Evolutionary conservation across 2,113 vertebrate species (phyloP), one percentile per base, ranked within the genome.

Genomic region (Cottus gobio): DNA sequence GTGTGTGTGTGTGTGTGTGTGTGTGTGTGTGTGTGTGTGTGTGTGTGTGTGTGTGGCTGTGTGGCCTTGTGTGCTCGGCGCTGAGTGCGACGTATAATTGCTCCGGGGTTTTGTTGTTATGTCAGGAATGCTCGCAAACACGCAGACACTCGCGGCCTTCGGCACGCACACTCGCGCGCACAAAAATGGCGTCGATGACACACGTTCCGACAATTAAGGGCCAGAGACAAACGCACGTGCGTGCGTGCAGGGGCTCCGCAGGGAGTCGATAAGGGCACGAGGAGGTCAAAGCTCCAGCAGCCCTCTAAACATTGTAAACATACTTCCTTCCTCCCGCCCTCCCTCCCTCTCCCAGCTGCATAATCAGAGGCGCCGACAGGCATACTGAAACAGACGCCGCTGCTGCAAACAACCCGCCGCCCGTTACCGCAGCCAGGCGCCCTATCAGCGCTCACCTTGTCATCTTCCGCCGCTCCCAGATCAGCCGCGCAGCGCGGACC

Each of bases 271-370:
- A 46, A 91, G 87, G 92, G 83, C 84, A 82, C 54, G 1, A 39
- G 69, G 88, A 91, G 90, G 93, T 90, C 89, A 92, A 89, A 93
- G 90, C 92, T 92, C 86, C 80, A 90, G 93, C 90, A 88, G 89
- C 84, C 87, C 86, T 90, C 91, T 88, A 90, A 92, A 93, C 91
- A 93, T 90, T 90, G 90, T 93, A 91, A 91, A 92, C 91, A 91
- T 89, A 90, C 86, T 92, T 92, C 89, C 88, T 93, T 91, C 92
- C 92, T 94, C 96, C 91, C 76, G 57, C 71, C 92, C 92, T 93
- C 96, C 91, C 75, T 34, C 52, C 86, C 91, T 68, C 74, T 31
- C 85, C 73, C 88, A 83, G 87, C 88, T 92, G 90, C 91, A 92
- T 90, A 90, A 92, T 93, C 81, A 85, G 87, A 92, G 89, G 82